Conservation (phyloP, 2,888 invertebrate species). For the Petrophora chlorosata region DNA sequence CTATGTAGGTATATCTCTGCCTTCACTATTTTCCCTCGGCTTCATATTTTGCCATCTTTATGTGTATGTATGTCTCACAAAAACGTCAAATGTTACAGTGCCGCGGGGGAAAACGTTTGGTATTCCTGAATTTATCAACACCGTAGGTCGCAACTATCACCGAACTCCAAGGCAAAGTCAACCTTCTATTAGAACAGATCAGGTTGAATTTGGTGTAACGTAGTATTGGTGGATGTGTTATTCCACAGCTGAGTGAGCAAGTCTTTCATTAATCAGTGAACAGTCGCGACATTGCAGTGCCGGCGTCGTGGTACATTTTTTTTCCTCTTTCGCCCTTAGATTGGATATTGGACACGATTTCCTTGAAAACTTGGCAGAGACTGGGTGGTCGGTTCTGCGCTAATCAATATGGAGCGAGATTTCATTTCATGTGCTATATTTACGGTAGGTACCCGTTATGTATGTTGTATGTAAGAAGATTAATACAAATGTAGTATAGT, state of each 20-base stretch:
- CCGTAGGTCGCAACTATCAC: slow-evolving; percentile 35
- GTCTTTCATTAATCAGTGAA: slow-evolving; percentile 80
- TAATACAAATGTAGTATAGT: too few relatives aligned
- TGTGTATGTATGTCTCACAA: slow-evolving; percentile 75
- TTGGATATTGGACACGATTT: slow-evolving; percentile 81
- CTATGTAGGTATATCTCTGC: slow-evolving; percentile 12
- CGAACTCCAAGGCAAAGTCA: slow-evolving; percentile 15
- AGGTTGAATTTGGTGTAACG: slow-evolving; percentile 32
- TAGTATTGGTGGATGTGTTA: slow-evolving; percentile 38
- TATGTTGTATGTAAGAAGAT: too few relatives aligned
- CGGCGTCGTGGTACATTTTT: slow-evolving; percentile 78
- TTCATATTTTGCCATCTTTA: slow-evolving; percentile 77
- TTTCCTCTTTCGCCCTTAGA: slow-evolving; percentile 80
- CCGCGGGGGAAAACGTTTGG: slow-evolving; percentile 81
- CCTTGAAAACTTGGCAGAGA: slow-evolving; percentile 71
- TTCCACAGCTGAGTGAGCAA: slow-evolving; percentile 71
- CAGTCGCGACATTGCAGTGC: slow-evolving; percentile 81
- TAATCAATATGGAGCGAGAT: slow-evolving; percentile 34
- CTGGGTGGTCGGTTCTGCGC: slow-evolving; percentile 68
- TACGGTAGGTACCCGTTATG: not conserved
- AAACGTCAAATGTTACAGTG: slow-evolving; percentile 82
- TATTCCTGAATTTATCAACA: slow-evolving; percentile 60
- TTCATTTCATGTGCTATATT: slow-evolving; percentile 30
- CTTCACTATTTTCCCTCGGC: slow-evolving; percentile 44
- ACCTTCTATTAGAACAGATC: rapidly evolving